Base-by-base conservation (phyloP, 2,113 vertebrate genomes). In the Pavo muticus region DNA sequence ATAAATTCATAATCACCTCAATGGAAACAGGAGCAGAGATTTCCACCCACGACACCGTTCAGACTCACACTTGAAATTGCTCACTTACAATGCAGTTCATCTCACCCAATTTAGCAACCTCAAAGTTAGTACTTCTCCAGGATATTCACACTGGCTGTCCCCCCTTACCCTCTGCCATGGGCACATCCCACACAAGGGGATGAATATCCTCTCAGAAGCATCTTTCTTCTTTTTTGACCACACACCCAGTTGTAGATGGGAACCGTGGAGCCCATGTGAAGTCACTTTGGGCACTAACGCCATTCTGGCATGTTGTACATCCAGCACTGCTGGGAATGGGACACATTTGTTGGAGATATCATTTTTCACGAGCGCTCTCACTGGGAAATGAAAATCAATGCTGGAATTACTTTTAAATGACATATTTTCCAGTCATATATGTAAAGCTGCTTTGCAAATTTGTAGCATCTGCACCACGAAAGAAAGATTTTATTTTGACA, bases 41-140 rank as follows among this genome's bases (percentile, higher is more conserved):
- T 93, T 83, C 44, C 24, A 40, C 16, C n/a, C 11, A 2, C 4
- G 25, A 19, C 37, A 59, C 32, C 20, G 7, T 2, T 4, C 8
- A 39, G 12, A n/a, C 57, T 73, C 6, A 2, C 23, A 7, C 32
- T 9, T 32, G 27, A 60, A 73, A 52, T n/a, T 4, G 30, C 20
- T 16, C 5, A 9, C 32, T 84, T 39, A 29, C 42, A 15, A 10
- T 2, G n/a, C 0, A 0, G 11, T 32, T 48, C 4, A 7, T 11
- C 35, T 44, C 17, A 2, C 47, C 39, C 30, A 9, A 37, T 67
- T 72, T 40, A 1, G 1, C 39, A 15, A 3, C 10, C 39, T 30
- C 32, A 15, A 50, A 57, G 27, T 12, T 9, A 20, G 2, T 19
- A 2, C 10, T 71, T 67, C 16, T 30, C 42, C 57, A 20, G 6